Evolutionary conservation across 2,888 invertebrate species (phyloP).

Genomic region (Zootermopsis nevadensis): DNA sequence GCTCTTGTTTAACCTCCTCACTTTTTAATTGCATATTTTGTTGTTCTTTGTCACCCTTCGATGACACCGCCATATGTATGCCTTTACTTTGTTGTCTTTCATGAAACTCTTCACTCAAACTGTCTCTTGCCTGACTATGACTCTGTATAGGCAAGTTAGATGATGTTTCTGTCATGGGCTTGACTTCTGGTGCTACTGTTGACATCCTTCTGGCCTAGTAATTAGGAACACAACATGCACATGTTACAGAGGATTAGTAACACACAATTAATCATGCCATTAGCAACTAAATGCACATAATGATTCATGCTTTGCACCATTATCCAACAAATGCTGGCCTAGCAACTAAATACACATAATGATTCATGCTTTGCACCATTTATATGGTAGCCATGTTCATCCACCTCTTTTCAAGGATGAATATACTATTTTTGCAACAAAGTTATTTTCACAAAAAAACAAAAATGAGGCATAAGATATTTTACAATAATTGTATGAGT

Average conservation of each 20-base stretch:
- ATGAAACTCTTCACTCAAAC: not conserved
- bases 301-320: too few species aligned
- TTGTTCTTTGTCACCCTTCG: not conserved
- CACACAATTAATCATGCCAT: not conserved
- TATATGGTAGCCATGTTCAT: too few species aligned
- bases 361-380: too few species aligned
- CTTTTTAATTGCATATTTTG: not conserved
- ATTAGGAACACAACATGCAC: slow-evolving; percentile 16
- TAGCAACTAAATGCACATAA: too few species aligned
- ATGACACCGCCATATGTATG: not conserved
- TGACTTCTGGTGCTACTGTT: not conserved
- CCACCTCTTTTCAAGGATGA: too few species aligned
- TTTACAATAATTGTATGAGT: too few species aligned
- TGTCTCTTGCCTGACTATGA: not conserved
- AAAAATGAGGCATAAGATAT: too few species aligned
- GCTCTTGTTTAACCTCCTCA: not conserved
- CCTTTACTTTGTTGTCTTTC: not conserved
- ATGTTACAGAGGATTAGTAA: not conserved
- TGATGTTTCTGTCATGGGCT: not conserved
- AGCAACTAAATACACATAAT: too few species aligned
- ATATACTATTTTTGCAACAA: too few species aligned
- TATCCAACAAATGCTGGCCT: too few species aligned
- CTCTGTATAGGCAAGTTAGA: not conserved
- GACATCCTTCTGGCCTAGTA: not conserved
- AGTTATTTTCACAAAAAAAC: too few species aligned